phyloP scores from a whole-genome alignment of 2,797 vertebrate genomes.

The Ctenopoma kingsleyae region DNA sequence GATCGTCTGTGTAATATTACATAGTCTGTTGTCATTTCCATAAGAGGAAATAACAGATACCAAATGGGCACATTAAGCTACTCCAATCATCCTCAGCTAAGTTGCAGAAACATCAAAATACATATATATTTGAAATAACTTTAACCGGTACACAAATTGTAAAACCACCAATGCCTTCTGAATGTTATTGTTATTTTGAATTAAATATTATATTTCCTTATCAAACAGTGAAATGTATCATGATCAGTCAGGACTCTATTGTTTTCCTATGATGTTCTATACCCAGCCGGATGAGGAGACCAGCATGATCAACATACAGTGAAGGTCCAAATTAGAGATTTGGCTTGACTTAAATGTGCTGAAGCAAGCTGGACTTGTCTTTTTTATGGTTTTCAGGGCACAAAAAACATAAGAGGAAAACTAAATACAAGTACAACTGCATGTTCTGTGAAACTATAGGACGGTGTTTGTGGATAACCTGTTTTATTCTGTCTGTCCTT shows the following conservation, averaged over 20 bases:
- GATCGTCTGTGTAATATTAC: constrained; percentile 38
- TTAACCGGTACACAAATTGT: constrained; percentile 28
- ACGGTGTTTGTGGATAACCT: constrained; percentile 30
- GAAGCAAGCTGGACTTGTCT: constrained; percentile 97
- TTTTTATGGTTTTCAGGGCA: constrained; percentile 57
- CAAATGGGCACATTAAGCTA: constrained; percentile 17
- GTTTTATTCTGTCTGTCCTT: constrained; percentile 39
- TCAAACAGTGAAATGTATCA: constrained; percentile 44
- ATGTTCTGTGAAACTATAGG: constrained; percentile 25
- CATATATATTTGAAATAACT: constrained; percentile 33
- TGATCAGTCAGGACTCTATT: constrained; percentile 47
- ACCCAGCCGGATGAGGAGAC: constrained; percentile 41
- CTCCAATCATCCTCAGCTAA: constrained; percentile 9
- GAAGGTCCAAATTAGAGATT: constrained; percentile 52
- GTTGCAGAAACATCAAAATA: constrained; percentile 34
- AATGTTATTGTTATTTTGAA: constrained; percentile 59
- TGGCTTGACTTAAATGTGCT: constrained; percentile 88
- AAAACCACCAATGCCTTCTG: constrained; percentile 36
- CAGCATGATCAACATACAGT: constrained; percentile 20
- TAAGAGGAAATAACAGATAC: constrained; percentile 24
- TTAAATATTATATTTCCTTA: constrained; percentile 54
- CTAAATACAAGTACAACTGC: constrained; percentile 15
- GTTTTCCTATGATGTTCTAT: constrained; percentile 42
- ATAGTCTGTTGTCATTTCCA: constrained; percentile 29
- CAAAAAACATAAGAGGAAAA: constrained; percentile 23